Conservation (phyloP, 2,113 vertebrate species). For the Atractosteus spatula region DNA sequence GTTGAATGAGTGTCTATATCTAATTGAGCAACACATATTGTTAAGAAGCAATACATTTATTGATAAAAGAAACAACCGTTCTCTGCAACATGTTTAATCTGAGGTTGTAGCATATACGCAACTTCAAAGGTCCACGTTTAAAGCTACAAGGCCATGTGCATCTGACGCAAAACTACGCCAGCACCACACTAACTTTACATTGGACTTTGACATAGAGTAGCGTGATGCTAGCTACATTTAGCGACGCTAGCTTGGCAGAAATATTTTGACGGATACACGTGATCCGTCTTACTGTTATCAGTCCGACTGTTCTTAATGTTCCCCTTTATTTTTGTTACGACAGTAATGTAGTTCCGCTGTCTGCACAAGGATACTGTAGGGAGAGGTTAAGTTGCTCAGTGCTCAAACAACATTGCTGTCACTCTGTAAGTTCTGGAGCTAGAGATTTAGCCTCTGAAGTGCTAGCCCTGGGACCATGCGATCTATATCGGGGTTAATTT, state of each 20-base stretch:
- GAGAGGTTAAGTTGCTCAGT: background rate
- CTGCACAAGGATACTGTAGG: background rate
- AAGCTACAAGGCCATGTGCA: too few species aligned
- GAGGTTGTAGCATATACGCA: too few species aligned
- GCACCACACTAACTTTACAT: background rate
- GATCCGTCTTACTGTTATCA: background rate
- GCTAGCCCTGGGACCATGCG: slow-evolving; percentile 46
- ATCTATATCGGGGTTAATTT: slow-evolving; percentile 45
- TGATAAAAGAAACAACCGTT: too few species aligned
- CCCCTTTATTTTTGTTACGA: background rate
- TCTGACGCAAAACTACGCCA: background rate
- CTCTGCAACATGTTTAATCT: too few species aligned
- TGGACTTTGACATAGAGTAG: background rate
- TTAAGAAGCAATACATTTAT: too few species aligned
- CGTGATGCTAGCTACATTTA: background rate
- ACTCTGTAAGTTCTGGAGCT: background rate
- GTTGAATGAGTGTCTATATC: too few species aligned
- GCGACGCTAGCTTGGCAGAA: background rate
- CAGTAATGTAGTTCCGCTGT: background rate
- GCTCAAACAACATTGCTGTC: background rate
- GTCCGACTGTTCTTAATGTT: slow-evolving; percentile 11
- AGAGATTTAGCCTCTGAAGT: background rate
- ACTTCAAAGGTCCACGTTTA: too few species aligned
- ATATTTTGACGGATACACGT: background rate
- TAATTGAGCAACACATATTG: too few species aligned